Percentiles rank a stretch among this genome's conserved stretches.
Evolutionary conservation across 1,140 invertebrate species (phyloP).

Genomic region (Aphis gossypii): DNA sequence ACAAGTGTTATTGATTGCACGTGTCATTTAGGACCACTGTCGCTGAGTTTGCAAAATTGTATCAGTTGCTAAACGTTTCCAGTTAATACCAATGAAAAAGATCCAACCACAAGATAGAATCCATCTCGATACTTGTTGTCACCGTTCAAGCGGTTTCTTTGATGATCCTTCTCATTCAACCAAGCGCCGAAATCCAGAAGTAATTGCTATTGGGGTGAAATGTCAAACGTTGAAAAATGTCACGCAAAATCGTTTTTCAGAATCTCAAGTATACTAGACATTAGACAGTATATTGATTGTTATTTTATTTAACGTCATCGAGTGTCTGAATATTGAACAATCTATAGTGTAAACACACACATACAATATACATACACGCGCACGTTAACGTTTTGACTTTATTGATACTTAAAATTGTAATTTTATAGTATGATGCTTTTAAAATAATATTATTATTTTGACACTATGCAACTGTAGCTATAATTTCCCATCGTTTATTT

Average conservation of each 20-base stretch:
- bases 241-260: neutral
- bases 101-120: conserved; percentile 20
- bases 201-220: conserved; percentile 39
- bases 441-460: neutral
- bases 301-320: conserved; percentile 40
- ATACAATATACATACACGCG: neutral
- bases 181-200: conserved; percentile 24
- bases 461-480: neutral
- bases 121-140: neutral
- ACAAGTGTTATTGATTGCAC: conserved; percentile 38
- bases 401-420: neutral
- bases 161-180: neutral
- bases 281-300: conserved; percentile 41
- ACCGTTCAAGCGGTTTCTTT: conserved; percentile 1
- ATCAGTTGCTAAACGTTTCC: neutral
- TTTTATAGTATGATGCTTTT: neutral
- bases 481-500: neutral
- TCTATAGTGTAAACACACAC: neutral
- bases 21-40: neutral
- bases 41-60: conserved; percentile 33
- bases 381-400: neutral
- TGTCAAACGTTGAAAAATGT: conserved; percentile 31
- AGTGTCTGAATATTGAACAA: conserved; percentile 12
- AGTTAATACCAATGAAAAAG: conserved; percentile 28
- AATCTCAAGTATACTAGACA: neutral